phyloP scores from a whole-genome alignment of 2,888 invertebrate genomes.

The Corbicula japonica region DNA sequence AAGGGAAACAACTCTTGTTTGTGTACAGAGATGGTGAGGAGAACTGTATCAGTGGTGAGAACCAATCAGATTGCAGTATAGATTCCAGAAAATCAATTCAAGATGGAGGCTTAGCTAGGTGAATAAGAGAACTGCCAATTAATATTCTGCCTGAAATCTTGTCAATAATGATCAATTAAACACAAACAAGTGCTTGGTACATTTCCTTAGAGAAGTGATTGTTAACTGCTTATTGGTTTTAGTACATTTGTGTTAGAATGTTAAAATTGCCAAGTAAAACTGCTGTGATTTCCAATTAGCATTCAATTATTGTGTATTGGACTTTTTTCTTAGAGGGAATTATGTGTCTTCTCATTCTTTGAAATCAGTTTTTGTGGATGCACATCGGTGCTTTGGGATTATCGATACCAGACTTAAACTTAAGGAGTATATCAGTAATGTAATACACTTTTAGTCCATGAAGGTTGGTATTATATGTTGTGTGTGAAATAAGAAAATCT shows the following conservation, averaged over 20 bases:
- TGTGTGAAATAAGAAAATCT: too few species aligned
- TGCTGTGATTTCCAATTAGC: conserved; percentile 43
- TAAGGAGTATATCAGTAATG: too few species aligned
- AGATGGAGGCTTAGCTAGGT: conserved; percentile 63
- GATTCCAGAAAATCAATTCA: conserved; percentile 67
- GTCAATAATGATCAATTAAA: conserved; percentile 51
- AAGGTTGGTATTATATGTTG: too few species aligned
- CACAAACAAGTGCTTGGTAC: conserved; percentile 14
- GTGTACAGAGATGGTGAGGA: conserved; percentile 52
- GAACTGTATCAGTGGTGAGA: conserved; percentile 54
- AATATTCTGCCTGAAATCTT: conserved; percentile 33
- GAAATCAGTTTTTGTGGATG: conserved; percentile 6
- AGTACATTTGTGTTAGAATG: not conserved
- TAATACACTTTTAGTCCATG: too few species aligned
- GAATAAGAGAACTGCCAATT: conserved; percentile 57
- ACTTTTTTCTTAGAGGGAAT: conserved; percentile 20
- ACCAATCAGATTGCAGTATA: conserved; percentile 60
- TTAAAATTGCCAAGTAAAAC: not conserved
- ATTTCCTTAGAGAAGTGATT: not conserved
- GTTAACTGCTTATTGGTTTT: not conserved
- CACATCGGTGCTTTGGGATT: too few species aligned
- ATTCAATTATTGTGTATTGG: conserved; percentile 49
- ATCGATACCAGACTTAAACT: too few species aligned
- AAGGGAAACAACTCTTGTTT: conserved; percentile 43
- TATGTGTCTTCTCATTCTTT: conserved; percentile 23